These are phyloP conservation scores for Bostrychus sinensis DNA, from an alignment of 2,113 vertebrate genomes.

Conservation along the genomic window DNA sequence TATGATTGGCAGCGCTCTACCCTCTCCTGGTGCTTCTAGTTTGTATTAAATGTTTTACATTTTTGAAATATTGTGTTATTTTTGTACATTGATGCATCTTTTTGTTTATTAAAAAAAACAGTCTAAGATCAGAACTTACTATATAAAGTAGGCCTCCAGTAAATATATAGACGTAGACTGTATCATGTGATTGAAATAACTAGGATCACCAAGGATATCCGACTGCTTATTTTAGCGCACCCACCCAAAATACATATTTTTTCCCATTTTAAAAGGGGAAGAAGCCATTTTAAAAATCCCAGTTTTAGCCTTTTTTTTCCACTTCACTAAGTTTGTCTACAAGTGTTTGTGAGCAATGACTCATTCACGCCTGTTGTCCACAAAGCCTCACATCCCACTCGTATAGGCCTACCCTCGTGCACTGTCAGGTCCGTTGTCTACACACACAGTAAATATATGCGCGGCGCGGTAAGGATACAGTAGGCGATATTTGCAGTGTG, in stretches of 20 bases:
- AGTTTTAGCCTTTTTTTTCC: constrained; percentile 8
- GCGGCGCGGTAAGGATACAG: constrained; percentile 19
- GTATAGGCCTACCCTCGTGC: constrained; percentile 15
- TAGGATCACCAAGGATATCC: not conserved
- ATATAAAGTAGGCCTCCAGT: too few relatives aligned
- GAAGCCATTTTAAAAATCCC: not conserved
- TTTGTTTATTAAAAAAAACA: too few relatives aligned
- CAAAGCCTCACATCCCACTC: constrained; percentile 57
- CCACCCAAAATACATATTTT: not conserved
- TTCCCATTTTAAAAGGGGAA: not conserved
- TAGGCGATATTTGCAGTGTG: constrained; percentile 41
- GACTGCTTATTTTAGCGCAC: not conserved
- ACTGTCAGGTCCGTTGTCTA: constrained; percentile 32
- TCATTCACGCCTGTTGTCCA: constrained; percentile 60
- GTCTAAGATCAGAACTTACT: too few relatives aligned
- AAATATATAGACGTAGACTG: too few relatives aligned
- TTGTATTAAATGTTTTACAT: too few relatives aligned
- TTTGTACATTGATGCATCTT: too few relatives aligned
- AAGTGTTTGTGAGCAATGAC: constrained; percentile 57
- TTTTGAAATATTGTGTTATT: too few relatives aligned
- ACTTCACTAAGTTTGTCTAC: constrained; percentile 34
- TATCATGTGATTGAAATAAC: too few relatives aligned
- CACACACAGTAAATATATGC: constrained; percentile 24
- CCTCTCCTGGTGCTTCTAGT: too few relatives aligned
- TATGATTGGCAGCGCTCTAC: too few relatives aligned